A percentile compares a stretch with the other conserved stretches of the same genome.
These are phyloP conservation scores for Luehdorfia chinensis DNA, from an alignment of 1,140 invertebrate genomes.

Conservation along the genomic window DNA sequence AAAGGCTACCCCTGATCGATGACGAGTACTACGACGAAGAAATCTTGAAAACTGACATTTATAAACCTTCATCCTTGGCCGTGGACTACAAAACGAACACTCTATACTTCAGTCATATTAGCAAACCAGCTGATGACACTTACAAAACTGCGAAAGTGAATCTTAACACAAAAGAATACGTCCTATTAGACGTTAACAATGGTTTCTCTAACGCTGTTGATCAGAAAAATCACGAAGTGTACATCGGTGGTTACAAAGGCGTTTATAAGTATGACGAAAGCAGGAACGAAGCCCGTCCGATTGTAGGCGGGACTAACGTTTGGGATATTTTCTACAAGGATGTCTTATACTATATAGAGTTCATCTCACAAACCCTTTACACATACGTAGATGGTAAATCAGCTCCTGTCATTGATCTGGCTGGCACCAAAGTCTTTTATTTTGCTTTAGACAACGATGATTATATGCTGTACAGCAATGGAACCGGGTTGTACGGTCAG, in stretches of 20 bases:
- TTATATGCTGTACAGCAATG: constrained; percentile 46
- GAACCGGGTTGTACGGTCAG: constrained; percentile 48
- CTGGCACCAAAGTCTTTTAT: constrained; percentile 53
- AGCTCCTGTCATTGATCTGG: constrained; percentile 43
- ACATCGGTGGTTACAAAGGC: constrained; percentile 52
- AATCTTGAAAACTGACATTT: constrained; percentile 36
- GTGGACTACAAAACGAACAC: constrained; percentile 44
- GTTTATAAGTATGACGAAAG: constrained; percentile 52
- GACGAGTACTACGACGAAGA: constrained; percentile 34
- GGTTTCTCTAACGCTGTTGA: constrained; percentile 56
- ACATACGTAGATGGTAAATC: constrained; percentile 36
- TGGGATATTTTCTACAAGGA: constrained; percentile 54
- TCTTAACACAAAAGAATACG: constrained; percentile 45
- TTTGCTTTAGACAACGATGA: constrained; percentile 52
- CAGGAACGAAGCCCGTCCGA: constrained; percentile 34
- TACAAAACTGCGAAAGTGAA: constrained; percentile 46
- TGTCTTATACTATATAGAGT: constrained; percentile 46
- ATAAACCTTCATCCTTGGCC: constrained; percentile 47
- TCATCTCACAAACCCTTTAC: constrained; percentile 50
- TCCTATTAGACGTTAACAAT: constrained; percentile 42
- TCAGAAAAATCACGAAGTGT: constrained; percentile 40
- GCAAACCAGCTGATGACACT: constrained; percentile 32
- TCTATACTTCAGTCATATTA: constrained; percentile 52
- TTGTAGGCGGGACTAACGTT: constrained; percentile 34
- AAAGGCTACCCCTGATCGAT: too few species aligned